These are phyloP conservation scores for Nestor notabilis DNA, from an alignment of 2,113 vertebrate species.

Conservation along the genomic window DNA sequence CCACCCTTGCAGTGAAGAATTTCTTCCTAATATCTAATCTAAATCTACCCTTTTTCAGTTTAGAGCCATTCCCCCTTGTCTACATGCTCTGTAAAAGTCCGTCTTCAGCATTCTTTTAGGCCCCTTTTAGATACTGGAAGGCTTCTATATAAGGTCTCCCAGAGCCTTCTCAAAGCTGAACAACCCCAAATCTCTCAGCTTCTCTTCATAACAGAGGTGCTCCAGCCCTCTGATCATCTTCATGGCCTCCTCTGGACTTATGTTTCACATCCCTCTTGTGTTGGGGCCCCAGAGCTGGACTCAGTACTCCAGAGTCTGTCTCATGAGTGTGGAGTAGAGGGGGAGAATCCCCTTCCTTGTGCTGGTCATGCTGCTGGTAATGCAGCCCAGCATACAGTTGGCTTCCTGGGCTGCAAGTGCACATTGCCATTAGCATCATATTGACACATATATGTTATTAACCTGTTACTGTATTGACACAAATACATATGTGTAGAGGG, in stretches of 20 bases:
- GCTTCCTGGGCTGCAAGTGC: background rate
- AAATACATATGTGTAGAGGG: fast-evolving
- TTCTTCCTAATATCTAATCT: background rate
- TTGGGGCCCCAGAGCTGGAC: background rate
- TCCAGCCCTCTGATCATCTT: background rate
- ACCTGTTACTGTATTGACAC: background rate
- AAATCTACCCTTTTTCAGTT: background rate
- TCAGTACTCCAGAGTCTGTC: background rate
- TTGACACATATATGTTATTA: background rate
- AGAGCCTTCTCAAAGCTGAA: background rate
- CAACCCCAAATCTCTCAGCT: background rate
- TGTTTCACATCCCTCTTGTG: background rate
- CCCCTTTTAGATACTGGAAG: background rate
- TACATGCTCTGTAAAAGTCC: background rate
- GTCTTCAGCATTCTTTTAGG: background rate
- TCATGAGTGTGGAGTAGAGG: background rate
- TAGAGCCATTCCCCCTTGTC: background rate
- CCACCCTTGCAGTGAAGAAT: background rate
- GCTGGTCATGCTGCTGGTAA: background rate
- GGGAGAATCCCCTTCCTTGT: background rate
- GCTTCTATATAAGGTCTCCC: background rate
- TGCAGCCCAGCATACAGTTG: background rate
- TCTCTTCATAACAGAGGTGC: background rate
- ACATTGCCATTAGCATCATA: background rate
- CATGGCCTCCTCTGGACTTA: background rate